A percentile compares a stretch with the other conserved stretches of the same genome.
These are phyloP conservation scores for Telmatherina bonti DNA, from an alignment of 2,797 vertebrate species.

Conservation along the genomic window DNA sequence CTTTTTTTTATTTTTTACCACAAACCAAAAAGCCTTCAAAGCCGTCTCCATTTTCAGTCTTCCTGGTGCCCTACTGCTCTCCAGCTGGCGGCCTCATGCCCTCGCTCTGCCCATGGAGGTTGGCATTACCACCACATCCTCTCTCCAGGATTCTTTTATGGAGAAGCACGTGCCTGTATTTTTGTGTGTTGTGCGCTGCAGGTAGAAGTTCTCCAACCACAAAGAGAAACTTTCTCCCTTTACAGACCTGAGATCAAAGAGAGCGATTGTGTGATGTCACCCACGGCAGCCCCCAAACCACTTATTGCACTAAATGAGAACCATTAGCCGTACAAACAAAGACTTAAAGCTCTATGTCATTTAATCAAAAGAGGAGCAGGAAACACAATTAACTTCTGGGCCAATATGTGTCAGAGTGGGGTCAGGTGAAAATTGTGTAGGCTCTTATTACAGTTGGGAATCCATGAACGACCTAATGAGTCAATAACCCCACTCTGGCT, in stretches of 20 bases:
- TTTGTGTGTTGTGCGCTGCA: conserved; percentile 38
- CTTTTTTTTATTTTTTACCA: conserved; percentile 39
- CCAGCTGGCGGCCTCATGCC: conserved; percentile 70
- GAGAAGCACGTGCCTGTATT: conserved; percentile 4
- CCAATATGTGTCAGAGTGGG: conserved; percentile 73
- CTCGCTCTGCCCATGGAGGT: conserved; percentile 32
- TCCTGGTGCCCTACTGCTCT: conserved; percentile 49
- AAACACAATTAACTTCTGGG: conserved; percentile 81
- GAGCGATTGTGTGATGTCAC: conserved; percentile 71
- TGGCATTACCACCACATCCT: conserved; percentile 18
- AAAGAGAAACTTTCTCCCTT: conserved; percentile 32
- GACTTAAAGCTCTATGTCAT: conserved; percentile 69
- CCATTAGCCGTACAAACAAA: conserved; percentile 81
- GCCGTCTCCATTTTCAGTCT: conserved; percentile 35
- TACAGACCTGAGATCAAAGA: conserved; percentile 70
- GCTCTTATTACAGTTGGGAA: conserved; percentile 66
- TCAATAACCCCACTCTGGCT: conserved; percentile 68
- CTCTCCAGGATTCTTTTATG: conserved; percentile 1
- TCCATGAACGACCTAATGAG: conserved; percentile 67
- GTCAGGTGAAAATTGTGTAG: conserved; percentile 58
- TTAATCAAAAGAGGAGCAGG: conserved; percentile 81
- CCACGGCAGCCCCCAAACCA: conserved; percentile 70
- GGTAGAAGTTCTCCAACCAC: conserved; percentile 52
- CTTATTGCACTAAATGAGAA: conserved; percentile 77
- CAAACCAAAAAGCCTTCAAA: conserved; percentile 51